Percentiles rank a stretch among this genome's conserved stretches.
phyloP scores from a whole-genome alignment of 2,888 invertebrate species.

The Drosophila pseudotalamancana region DNA sequence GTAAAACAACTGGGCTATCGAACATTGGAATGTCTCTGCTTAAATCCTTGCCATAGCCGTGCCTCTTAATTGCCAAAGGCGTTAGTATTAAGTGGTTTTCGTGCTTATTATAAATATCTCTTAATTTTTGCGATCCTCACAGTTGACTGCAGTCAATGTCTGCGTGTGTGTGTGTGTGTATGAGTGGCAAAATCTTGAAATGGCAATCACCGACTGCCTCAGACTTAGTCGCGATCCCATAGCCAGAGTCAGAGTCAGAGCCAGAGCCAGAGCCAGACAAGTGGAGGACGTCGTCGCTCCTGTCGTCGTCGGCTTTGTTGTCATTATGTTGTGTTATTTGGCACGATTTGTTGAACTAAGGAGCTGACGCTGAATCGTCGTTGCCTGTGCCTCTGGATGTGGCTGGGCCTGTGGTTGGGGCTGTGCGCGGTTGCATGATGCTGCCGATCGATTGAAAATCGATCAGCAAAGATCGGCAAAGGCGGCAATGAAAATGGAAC shows the following conservation, averaged over 20 bases:
- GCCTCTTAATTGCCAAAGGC: slow-evolving; percentile 83
- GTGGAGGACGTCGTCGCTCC: slow-evolving; percentile 66
- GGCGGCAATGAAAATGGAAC: slow-evolving; percentile 29
- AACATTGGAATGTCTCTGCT: slow-evolving; percentile 52
- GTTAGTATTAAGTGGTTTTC: slow-evolving; percentile 84
- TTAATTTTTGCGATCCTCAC: slow-evolving; percentile 80
- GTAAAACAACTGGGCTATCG: slow-evolving; percentile 28
- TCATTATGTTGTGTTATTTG: slow-evolving; percentile 81
- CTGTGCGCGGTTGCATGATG: slow-evolving; percentile 82
- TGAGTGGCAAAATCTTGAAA: slow-evolving; percentile 75
- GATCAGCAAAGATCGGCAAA: slow-evolving; percentile 71
- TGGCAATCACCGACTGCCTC: slow-evolving; percentile 75
- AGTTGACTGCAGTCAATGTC: slow-evolving; percentile 16
- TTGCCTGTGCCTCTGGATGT: not conserved
- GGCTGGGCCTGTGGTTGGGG: slow-evolving; percentile 12
- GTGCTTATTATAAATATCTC: slow-evolving; percentile 84
- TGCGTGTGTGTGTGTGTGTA: slow-evolving; percentile 32
- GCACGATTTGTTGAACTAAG: slow-evolving; percentile 81
- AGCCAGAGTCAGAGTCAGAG: too few relatives aligned
- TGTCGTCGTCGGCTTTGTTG: slow-evolving; percentile 80
- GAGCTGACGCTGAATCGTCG: slow-evolving; percentile 32
- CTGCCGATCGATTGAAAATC: slow-evolving; percentile 80
- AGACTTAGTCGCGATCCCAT: slow-evolving; percentile 12
- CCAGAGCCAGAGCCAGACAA: slow-evolving; percentile 52
- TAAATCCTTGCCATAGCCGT: slow-evolving; percentile 62